Evolutionary conservation across 2,888 invertebrate genomes (phyloP).

Genomic region (Buathra laborator): DNA sequence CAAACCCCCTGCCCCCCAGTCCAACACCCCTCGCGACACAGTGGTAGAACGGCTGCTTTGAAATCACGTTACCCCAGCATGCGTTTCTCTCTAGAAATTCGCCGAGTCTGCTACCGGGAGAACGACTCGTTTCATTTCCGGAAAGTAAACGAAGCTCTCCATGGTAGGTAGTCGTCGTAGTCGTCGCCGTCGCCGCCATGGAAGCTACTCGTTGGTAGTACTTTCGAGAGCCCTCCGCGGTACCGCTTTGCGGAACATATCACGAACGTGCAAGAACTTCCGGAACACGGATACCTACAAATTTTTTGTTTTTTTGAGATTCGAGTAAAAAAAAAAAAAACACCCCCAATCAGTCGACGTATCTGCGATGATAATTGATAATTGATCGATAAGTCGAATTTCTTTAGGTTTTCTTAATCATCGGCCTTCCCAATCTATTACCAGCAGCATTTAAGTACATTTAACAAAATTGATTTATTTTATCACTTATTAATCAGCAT

Average conservation of each 20-base stretch:
- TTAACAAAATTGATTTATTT: too few relatives aligned
- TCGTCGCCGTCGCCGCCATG: constrained; percentile 32
- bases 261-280: not conserved
- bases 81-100: constrained; percentile 53
- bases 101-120: constrained; percentile 40
- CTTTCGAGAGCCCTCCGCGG: not conserved
- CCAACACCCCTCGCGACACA: not conserved
- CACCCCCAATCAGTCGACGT: not conserved
- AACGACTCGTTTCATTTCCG: constrained; percentile 68
- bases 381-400: too few relatives aligned
- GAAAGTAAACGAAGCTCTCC: constrained; percentile 60
- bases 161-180: constrained; percentile 1
- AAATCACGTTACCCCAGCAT: constrained; percentile 36
- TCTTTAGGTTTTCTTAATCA: too few relatives aligned
- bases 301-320: too few relatives aligned
- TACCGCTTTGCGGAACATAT: not conserved
- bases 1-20: not conserved
- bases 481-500: too few relatives aligned
- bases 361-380: too few relatives aligned
- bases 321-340: constrained; percentile 7
- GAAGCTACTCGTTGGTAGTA: constrained; percentile 18
- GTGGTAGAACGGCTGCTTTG: constrained; percentile 5
- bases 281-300: not conserved
- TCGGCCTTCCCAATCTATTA: too few relatives aligned
- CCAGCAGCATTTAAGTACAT: too few relatives aligned